phyloP scores from a whole-genome alignment of 2,113 vertebrate genomes.

The Laterallus jamaicensis region DNA sequence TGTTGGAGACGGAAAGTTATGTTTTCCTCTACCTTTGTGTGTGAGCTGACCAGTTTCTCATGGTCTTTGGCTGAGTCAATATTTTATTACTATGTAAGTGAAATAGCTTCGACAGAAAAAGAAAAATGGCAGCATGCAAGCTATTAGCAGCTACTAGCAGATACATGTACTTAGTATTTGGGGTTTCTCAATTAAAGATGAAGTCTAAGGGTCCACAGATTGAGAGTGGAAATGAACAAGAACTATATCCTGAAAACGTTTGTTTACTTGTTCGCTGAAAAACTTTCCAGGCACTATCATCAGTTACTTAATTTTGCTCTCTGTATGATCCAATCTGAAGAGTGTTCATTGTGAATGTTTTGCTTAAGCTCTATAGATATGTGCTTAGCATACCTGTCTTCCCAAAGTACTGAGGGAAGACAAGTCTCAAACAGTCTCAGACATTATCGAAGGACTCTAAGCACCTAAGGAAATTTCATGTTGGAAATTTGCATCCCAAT shows the following conservation, averaged over 20 bases:
- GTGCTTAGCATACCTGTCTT: not conserved
- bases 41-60: not conserved
- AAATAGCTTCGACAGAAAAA: not conserved
- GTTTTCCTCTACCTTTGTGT: fast-evolving
- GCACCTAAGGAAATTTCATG: not conserved
- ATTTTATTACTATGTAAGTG: not conserved
- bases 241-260: not conserved
- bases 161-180: not conserved
- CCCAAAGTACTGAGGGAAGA: not conserved
- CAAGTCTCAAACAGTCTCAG: not conserved
- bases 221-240: not conserved
- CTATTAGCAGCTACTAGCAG: not conserved
- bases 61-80: not conserved
- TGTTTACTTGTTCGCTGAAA: not conserved
- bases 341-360: not conserved
- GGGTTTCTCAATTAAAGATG: not conserved
- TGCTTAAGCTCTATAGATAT: not conserved
- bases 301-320: not conserved
- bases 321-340: not conserved
- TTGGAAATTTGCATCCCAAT: not conserved
- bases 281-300: not conserved
- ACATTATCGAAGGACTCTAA: not conserved
- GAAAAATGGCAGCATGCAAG: not conserved
- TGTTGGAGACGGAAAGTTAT: not conserved
- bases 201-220: not conserved